Percentiles rank a stretch among this genome's conserved stretches.
Conservation (phyloP, 2,888 invertebrate species). For the Criorhina ranunculi region DNA sequence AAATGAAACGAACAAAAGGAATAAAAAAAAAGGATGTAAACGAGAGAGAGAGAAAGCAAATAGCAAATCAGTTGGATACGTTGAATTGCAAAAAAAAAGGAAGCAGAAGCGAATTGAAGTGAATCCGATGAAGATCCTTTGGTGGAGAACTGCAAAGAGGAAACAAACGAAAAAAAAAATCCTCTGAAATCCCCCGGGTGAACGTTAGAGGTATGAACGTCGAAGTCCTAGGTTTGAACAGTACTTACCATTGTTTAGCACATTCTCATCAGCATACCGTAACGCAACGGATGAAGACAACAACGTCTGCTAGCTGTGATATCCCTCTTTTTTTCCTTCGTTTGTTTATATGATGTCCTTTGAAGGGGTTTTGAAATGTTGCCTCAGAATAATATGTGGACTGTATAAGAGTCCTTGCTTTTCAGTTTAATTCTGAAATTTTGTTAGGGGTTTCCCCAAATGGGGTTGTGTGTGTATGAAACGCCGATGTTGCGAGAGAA, state of each 20-base stretch:
- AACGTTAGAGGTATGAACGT: conserved; percentile 6
- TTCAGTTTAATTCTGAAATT: no score
- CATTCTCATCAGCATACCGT: conserved; percentile 46
- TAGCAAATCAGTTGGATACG: conserved; percentile 55
- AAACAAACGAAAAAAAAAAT: neutral
- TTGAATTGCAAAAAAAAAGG: conserved; percentile 28
- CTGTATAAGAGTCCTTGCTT: no score
- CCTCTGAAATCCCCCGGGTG: conserved; percentile 18
- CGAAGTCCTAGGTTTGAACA: conserved; percentile 3
- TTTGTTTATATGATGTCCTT: conserved; percentile 5
- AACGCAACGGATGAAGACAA: conserved; percentile 15
- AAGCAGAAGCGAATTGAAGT: conserved; percentile 48
- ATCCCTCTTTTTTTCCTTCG: neutral
- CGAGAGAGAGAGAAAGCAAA: conserved; percentile 20
- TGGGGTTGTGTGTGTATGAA: no score
- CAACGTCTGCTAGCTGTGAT: conserved; percentile 10
- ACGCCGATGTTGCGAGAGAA: no score
- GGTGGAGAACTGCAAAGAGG: conserved; percentile 6
- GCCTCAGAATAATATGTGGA: no score
- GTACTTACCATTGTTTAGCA: conserved; percentile 45
- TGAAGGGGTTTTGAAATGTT: neutral
- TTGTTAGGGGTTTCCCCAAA: no score
- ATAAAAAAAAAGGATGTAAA: conserved; percentile 19
- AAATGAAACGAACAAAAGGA: conserved; percentile 34
- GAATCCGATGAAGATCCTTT: conserved; percentile 57